phyloP scores from a whole-genome alignment of 53 echinoderm and acorn worm genomes.

The Henricia sp. region DNA sequence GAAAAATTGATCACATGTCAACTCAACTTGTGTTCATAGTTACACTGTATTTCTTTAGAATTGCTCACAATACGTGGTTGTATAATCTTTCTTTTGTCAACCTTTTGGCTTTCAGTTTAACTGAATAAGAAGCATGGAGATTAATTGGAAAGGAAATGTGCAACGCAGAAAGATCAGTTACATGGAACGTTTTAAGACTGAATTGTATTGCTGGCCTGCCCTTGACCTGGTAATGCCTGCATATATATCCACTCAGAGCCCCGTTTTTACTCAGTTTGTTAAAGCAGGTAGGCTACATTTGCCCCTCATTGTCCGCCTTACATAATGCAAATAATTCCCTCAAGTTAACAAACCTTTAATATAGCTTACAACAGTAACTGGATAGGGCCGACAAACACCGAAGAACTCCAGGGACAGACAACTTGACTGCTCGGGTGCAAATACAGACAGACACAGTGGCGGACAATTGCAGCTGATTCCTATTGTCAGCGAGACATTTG shows the following conservation, averaged over 20 bases:
- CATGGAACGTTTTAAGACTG: no score
- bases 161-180: no score
- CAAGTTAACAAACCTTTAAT: slow-evolving; percentile 20
- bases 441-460: slow-evolving; percentile 3
- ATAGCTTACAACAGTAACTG: background rate
- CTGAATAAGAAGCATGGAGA: background rate
- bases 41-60: no score
- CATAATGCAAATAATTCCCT: no score
- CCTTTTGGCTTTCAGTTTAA: background rate
- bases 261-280: no score
- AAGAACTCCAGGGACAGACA: background rate
- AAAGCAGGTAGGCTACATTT: no score
- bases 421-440: background rate
- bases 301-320: no score
- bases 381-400: slow-evolving; percentile 17
- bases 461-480: slow-evolving; percentile 6
- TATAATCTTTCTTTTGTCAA: background rate
- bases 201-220: no score
- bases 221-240: no score
- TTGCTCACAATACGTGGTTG: no score
- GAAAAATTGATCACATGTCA: background rate
- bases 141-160: background rate
- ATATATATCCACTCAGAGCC: no score
- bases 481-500: slow-evolving; percentile 21
- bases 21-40: no score